These are phyloP conservation scores for Clitarchus hookeri DNA, from an alignment of 2,888 invertebrate genomes.

Conservation along the genomic window DNA sequence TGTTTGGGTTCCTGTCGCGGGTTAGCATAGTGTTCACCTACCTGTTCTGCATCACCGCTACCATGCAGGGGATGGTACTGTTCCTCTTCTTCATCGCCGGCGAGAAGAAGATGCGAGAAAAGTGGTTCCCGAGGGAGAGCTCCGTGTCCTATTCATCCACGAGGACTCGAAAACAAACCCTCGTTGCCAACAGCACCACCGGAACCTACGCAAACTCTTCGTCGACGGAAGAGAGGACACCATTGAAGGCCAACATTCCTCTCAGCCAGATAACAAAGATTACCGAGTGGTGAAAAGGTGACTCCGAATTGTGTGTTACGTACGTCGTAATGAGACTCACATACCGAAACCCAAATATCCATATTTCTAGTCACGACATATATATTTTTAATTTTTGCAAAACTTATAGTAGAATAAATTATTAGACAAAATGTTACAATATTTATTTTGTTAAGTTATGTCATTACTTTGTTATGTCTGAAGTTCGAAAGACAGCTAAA, in stretches of 20 bases:
- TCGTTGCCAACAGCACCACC: background rate
- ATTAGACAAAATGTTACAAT: background rate
- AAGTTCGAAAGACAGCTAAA: no score
- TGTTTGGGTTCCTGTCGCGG: slow-evolving; percentile 60
- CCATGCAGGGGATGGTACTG: slow-evolving; percentile 66
- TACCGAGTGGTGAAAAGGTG: slow-evolving; percentile 19
- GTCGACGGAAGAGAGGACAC: background rate
- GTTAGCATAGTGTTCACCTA: slow-evolving; percentile 45
- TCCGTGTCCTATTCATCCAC: slow-evolving; percentile 7
- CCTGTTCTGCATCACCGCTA: slow-evolving; percentile 66
- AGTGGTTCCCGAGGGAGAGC: slow-evolving; percentile 24
- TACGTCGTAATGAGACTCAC: background rate
- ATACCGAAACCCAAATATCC: background rate
- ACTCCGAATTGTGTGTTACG: background rate
- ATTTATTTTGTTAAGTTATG: background rate
- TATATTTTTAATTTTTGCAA: background rate
- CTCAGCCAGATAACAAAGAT: slow-evolving; percentile 7
- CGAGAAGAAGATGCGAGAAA: slow-evolving; percentile 22
- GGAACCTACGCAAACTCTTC: background rate
- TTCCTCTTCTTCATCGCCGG: slow-evolving; percentile 63
- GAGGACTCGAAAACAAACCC: background rate
- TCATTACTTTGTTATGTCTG: no score
- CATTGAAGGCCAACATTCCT: background rate
- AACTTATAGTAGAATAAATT: background rate
- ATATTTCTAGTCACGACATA: background rate